Evolutionary conservation across 2,113 vertebrate species (phyloP).

Genomic region (Anguilla japonica): DNA sequence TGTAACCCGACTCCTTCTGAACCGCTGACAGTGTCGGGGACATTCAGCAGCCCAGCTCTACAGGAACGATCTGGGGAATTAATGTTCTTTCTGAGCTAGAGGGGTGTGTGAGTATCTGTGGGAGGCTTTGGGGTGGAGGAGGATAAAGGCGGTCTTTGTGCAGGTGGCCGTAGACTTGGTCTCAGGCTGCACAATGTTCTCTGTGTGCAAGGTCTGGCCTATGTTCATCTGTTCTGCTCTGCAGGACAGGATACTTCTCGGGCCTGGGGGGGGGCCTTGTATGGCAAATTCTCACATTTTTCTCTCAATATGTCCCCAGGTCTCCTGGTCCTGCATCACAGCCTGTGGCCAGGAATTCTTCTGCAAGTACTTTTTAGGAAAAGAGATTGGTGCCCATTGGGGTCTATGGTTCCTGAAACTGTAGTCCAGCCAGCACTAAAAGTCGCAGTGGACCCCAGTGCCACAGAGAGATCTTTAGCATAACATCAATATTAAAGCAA

Average conservation of each 20-base stretch:
- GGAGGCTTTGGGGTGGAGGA: neutral
- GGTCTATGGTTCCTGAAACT: neutral
- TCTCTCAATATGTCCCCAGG: neutral
- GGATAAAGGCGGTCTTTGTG: constrained; percentile 35
- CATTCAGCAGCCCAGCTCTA: neutral
- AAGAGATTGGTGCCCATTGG: neutral
- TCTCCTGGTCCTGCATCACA: neutral
- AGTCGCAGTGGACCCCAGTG: neutral
- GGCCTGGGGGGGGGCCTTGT: neutral
- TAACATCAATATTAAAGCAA: no score
- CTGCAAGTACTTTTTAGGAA: neutral
- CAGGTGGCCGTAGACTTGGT: constrained; percentile 7
- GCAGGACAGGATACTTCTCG: neutral
- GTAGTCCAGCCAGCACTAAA: neutral
- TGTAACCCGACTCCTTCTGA: neutral
- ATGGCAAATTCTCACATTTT: neutral
- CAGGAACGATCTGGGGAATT: neutral
- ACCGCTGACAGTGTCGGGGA: neutral
- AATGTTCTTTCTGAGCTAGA: neutral
- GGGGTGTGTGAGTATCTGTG: constrained; percentile 6
- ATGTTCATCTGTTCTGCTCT: neutral
- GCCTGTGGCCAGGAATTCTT: neutral
- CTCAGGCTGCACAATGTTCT: neutral
- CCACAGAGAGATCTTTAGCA: neutral
- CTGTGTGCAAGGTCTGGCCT: constrained; percentile 4